Conservation (phyloP, 64 coral and sea anemone genomes). For the Actinia equina region DNA sequence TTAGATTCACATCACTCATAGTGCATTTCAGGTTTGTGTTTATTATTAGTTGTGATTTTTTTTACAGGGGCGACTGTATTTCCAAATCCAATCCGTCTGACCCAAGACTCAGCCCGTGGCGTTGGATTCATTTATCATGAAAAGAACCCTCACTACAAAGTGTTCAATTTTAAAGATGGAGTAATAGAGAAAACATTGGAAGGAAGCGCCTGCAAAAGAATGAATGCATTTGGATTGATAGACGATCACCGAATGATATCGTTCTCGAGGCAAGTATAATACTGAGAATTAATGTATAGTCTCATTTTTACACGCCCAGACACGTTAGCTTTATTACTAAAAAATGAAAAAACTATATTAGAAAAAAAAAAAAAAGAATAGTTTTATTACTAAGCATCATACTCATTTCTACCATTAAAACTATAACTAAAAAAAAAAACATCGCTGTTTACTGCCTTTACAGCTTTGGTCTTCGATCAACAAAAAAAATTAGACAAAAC, state of each 20-base stretch:
- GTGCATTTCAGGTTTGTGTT: no score
- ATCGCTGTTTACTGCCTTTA: no score
- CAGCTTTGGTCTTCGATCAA: no score
- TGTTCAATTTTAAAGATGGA: constrained; percentile 72
- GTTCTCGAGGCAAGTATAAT: constrained; percentile 31
- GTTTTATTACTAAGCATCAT: no score
- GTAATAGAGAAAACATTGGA: constrained; percentile 67
- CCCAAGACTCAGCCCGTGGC: constrained; percentile 38
- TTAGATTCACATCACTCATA: no score
- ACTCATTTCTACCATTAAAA: no score
- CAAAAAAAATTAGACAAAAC: no score
- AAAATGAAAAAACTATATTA: no score
- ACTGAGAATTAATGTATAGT: not conserved
- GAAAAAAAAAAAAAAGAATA: no score
- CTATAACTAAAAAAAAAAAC: no score
- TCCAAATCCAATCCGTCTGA: constrained; percentile 68
- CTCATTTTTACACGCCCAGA: not conserved
- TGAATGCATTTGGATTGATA: constrained; percentile 82
- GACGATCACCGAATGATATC: constrained; percentile 70
- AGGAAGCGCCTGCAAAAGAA: constrained; percentile 90
- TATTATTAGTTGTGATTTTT: not conserved
- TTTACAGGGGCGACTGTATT: constrained; percentile 31
- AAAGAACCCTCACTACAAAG: constrained; percentile 66
- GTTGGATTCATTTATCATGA: constrained; percentile 88
- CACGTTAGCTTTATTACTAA: not conserved